Evolutionary conservation across 2,113 vertebrate genomes (phyloP), one percentile per base, ranked within the genome.

Genomic region (Probosciger aterrimus): DNA sequence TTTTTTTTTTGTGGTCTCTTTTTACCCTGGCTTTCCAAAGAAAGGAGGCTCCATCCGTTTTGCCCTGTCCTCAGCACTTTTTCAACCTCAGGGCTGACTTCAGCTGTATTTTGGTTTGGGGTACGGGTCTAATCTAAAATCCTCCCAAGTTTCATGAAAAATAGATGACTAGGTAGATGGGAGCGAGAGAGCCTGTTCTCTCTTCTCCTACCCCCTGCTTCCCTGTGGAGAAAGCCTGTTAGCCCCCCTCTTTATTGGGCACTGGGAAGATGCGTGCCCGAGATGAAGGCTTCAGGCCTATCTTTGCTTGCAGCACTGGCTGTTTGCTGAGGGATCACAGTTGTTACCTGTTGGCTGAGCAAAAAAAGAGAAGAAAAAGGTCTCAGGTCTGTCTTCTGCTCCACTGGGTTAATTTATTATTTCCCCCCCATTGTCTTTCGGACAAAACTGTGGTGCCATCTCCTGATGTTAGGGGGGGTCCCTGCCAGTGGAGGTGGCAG

Each of bases 401-500:
- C 4, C 11, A 25, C 17, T 27, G 30, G 17, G 5, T 14, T 33
- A 8, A 31, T 53, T 49, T 43, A 28, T 53, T 60, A 10, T 60
- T 31, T 6, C 11, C 4, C 10, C 9, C 2, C 3, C 41, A n/a
- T 11, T 2, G 1, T 35, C 43, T 67, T 74, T 85, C 0, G 43
- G 70, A 41, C 50, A 44, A 49, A 78, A 52, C 5, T 15, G 6
- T 62, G 46, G 22, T 82, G 43, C 18, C 11, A 6, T 57, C 27
- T 70, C 43, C 46, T 50, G 35, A 71, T 59, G 37, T 31, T 11
- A 0, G 2, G 8, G 39, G 6, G 11, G 18, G 33, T 71, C 22
- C 11, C 19, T 0, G 2, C 19, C 0, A 0, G 23, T 0, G 2
- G 25, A 23, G 37, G 39, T 0, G 3, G 59, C 27, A 47, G 30